These are phyloP conservation scores for Scaptomyza polygonia DNA, from an alignment of 2,888 invertebrate species.

Conservation along the genomic window DNA sequence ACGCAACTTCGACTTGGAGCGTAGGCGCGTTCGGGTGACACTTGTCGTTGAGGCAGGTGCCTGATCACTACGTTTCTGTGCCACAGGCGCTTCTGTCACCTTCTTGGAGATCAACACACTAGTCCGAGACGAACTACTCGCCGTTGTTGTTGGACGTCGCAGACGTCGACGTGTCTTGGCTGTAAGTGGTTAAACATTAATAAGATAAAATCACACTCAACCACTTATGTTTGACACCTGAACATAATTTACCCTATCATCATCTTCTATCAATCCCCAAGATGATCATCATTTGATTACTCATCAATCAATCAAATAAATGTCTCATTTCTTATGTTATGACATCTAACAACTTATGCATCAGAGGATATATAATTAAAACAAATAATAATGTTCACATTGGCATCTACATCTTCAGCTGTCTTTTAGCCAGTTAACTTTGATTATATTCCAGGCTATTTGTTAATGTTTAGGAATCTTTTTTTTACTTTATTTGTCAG, in stretches of 20 bases:
- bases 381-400: slow-evolving; percentile 55
- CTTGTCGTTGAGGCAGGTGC: slow-evolving; percentile 85
- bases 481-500: slow-evolving; percentile 35
- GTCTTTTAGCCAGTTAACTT: slow-evolving; percentile 40
- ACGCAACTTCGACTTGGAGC: slow-evolving; percentile 85
- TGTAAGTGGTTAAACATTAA: slow-evolving; percentile 36
- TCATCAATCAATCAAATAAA: background rate
- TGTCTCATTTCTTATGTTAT: background rate
- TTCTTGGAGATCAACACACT: slow-evolving; percentile 85
- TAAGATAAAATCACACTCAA: no score
- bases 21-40: slow-evolving; percentile 88
- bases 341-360: slow-evolving; percentile 38
- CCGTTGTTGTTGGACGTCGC: slow-evolving; percentile 83
- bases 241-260: slow-evolving; percentile 18
- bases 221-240: background rate
- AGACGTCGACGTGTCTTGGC: slow-evolving; percentile 83
- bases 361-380: slow-evolving; percentile 53
- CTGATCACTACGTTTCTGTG: slow-evolving; percentile 86
- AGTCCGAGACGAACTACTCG: slow-evolving; percentile 84
- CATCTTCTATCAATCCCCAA: slow-evolving; percentile 22
- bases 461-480: slow-evolving; percentile 33
- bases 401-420: slow-evolving; percentile 46
- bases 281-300: slow-evolving; percentile 35
- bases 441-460: slow-evolving; percentile 39
- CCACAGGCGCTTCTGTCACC: slow-evolving; percentile 65